These are phyloP conservation scores for Sabellastarte sp. DNA, from an alignment of 2,888 invertebrate genomes.

Conservation along the genomic window DNA sequence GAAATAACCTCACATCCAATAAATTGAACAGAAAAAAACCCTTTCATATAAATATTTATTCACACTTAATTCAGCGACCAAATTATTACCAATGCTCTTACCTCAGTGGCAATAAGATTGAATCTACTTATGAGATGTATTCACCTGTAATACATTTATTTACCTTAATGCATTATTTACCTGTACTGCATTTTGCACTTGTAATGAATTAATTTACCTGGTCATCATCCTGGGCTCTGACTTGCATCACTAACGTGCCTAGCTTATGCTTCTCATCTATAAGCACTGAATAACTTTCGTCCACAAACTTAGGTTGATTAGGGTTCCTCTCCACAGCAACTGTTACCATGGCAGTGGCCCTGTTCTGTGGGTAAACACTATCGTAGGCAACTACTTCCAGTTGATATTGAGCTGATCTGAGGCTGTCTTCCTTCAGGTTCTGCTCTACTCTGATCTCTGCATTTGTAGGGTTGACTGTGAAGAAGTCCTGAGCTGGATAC, in stretches of 20 bases:
- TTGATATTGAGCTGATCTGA: slow-evolving; percentile 39
- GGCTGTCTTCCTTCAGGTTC: slow-evolving; percentile 40
- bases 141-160: no score
- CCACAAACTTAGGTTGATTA: slow-evolving; percentile 76
- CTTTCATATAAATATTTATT: no score
- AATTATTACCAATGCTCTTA: no score
- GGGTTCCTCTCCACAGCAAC: slow-evolving; percentile 44
- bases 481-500: slow-evolving; percentile 48
- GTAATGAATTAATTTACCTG: no score
- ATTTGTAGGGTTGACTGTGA: slow-evolving; percentile 33
- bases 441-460: slow-evolving; percentile 36
- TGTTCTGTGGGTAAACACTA: slow-evolving; percentile 35
- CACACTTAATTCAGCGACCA: no score
- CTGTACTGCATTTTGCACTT: no score
- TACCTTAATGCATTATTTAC: no score
- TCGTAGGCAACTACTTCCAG: slow-evolving; percentile 45
- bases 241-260: slow-evolving; percentile 34
- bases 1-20: no score
- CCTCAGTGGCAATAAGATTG: no score
- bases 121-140: no score
- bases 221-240: slow-evolving; percentile 40
- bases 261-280: slow-evolving; percentile 72
- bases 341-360: slow-evolving; percentile 34
- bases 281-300: slow-evolving; percentile 80
- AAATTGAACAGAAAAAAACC: no score